phyloP scores from a whole-genome alignment of 2,113 vertebrate genomes.

The Cathartes aura region DNA sequence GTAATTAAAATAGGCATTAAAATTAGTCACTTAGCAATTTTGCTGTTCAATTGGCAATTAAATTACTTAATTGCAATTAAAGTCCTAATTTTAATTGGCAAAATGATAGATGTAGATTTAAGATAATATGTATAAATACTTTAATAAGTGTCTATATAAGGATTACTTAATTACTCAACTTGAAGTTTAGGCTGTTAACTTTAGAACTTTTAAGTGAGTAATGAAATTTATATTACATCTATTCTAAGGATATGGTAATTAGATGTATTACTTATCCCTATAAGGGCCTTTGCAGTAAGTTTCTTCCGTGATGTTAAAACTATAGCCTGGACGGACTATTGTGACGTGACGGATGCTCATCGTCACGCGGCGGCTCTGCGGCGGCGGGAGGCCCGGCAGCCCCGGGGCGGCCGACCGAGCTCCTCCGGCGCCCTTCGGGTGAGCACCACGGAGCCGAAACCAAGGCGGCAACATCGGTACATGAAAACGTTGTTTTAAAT shows the following conservation, averaged over 20 bases:
- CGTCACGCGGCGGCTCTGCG: accelerated
- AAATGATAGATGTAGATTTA: conserved; percentile 92
- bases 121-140: conserved; percentile 90
- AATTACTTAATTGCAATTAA: conserved; percentile 96
- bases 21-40: conserved; percentile 96
- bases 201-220: conserved; percentile 87
- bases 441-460: accelerated
- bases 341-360: accelerated
- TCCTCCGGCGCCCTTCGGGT: accelerated
- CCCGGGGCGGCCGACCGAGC: background rate
- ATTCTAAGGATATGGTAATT: conserved; percentile 82
- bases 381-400: accelerated
- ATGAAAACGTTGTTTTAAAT: accelerated
- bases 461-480: accelerated
- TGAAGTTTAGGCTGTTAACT: conserved; percentile 87
- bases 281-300: conserved; percentile 40
- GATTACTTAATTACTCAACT: conserved; percentile 90
- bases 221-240: conserved; percentile 83
- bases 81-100: conserved; percentile 92
- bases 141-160: conserved; percentile 92
- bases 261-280: conserved; percentile 63
- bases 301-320: conserved; percentile 19
- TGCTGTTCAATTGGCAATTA: conserved; percentile 97
- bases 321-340: background rate
- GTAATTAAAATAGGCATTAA: conserved; percentile 98